Evolutionary conservation across 2,113 vertebrate species (phyloP), one percentile per base, ranked within the genome.

Genomic region (Paedocypris sp.): DNA sequence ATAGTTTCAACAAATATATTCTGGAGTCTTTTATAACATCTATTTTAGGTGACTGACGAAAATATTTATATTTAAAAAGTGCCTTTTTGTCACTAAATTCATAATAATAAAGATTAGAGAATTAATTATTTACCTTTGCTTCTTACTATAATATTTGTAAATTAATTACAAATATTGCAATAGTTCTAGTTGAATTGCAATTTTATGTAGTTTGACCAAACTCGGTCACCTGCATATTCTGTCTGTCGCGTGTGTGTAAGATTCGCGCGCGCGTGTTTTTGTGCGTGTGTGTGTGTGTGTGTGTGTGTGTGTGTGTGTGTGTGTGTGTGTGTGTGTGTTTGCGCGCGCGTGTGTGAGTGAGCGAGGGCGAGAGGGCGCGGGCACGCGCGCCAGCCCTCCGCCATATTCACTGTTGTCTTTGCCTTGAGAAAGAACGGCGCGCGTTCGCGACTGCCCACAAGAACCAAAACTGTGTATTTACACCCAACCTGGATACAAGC

Each of bases 321-420:
- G 39, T 51, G 51, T 53, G 43, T 22, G 42, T 23, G 49, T 10
- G 50, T 23, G 51, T 56, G 31, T 15, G 28, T 38, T 57, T 23
- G 60, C 33, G 31, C n/a, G 83, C 83, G 73, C 77, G 84, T 79
- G 25, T 26, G 47, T 58, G 20, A 31, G 61, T 63, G 39, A 43
- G 51, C 46, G 43, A 15, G 42, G 13, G 49, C 5, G 50, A 16
- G 51, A 49, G 31, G 11, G 28, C 31, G 65, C 23, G 60, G 26
- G 31, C n/a, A 83, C 83, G 73, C 77, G 84, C 16, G 83, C 84
- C 87, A 91, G 86, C 77, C 73, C 73, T 86, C 88, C 91, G 91
- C 90, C 90, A 93, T 93, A 91, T 93, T 93, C 88, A 87, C 91
- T 92, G 91, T 93, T 92, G 89, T 91, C 88, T 90, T n/a, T 88